Conservation (phyloP, 2,113 vertebrate genomes). For the Phoxinus phoxinus region DNA sequence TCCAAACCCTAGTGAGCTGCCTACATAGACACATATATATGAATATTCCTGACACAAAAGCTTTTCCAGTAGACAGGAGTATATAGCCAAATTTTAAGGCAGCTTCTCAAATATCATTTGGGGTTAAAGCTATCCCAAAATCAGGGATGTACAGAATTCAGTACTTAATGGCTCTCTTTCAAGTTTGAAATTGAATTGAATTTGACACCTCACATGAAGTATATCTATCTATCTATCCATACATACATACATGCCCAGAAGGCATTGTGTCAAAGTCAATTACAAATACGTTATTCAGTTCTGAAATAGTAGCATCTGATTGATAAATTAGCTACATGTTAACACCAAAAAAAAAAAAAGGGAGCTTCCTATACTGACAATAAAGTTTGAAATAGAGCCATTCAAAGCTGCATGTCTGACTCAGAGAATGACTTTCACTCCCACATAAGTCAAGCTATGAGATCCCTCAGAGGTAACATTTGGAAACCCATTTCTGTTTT, state of each 20-base stretch:
- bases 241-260: no score
- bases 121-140: background rate
- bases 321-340: background rate
- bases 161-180: no score
- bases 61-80: background rate
- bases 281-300: background rate
- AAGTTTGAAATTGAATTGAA: no score
- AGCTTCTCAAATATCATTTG: background rate
- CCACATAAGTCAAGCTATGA: constrained; percentile 2
- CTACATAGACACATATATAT: background rate
- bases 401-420: constrained; percentile 12
- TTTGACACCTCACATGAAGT: background rate
- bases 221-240: background rate
- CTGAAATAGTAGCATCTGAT: background rate
- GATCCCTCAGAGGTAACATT: constrained; percentile 3
- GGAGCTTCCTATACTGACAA: background rate
- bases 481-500: constrained; percentile 5
- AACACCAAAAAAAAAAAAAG: background rate
- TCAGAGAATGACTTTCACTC: constrained; percentile 4
- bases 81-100: background rate
- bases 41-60: background rate
- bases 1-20: background rate
- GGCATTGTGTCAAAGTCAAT: no score
- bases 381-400: constrained; percentile 17
- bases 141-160: no score